phyloP scores from a whole-genome alignment of 2,797 vertebrate genomes.

The Ptychadena robeensis region DNA sequence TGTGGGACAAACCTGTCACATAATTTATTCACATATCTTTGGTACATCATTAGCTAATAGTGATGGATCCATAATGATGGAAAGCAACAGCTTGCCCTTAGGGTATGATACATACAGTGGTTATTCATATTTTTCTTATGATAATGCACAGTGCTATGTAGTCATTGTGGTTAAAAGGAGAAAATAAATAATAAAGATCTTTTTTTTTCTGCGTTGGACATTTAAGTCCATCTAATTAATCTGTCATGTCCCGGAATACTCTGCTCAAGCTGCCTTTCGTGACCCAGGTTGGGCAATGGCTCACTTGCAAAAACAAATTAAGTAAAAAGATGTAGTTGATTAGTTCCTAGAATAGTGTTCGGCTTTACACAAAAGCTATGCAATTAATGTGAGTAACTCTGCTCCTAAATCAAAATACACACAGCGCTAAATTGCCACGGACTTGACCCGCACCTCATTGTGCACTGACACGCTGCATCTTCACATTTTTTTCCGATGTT shows the following conservation, averaged over 20 bases:
- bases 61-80: background rate
- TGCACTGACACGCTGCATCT: conserved; percentile 54
- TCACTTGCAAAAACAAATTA: conserved; percentile 51
- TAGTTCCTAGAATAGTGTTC: background rate
- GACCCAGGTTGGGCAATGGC: conserved; percentile 41
- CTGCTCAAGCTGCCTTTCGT: conserved; percentile 15
- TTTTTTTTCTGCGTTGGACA: background rate
- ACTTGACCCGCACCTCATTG: conserved; percentile 56
- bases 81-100: background rate
- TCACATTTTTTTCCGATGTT: conserved; percentile 56
- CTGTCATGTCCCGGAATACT: conserved; percentile 24
- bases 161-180: background rate
- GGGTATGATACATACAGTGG: background rate
- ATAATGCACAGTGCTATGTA: background rate
- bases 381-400: conserved; percentile 54
- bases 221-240: conserved; percentile 37
- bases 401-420: conserved; percentile 48
- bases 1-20: no score
- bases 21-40: background rate
- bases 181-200: background rate
- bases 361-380: conserved; percentile 43
- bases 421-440: conserved; percentile 49
- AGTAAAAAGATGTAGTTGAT: conserved; percentile 46
- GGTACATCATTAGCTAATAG: background rate
- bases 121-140: background rate